Base-by-base conservation (phyloP, 2,113 vertebrate genomes). In the Prochilodus magdalenae region DNA sequence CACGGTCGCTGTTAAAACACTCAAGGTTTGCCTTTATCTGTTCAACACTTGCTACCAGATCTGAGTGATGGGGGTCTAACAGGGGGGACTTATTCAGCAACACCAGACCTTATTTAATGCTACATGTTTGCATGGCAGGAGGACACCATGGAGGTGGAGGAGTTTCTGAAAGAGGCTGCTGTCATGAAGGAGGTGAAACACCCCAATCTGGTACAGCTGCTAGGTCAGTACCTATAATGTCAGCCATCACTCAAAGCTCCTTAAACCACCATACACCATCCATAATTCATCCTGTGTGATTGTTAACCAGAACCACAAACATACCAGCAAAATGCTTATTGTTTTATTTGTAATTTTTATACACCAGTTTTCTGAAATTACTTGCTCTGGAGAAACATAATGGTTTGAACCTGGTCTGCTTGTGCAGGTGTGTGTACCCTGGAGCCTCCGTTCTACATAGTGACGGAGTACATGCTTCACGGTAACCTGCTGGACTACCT, bases 101-200 rank as follows among this genome's bases (percentile, higher is more conserved):
- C n/a, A n/a, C n/a, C n/a, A n/a, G n/a, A 44, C 8, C 8, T 8
- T 44, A 11, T 44, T 10, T 13, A 53, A 70, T 67, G 53, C 72
- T 60, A 77, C 24, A 14, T 80, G 76, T 10, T 80, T 30, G 79
- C 0, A 91, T 55, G 24, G 84, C 87, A 99, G 98, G 98, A 99
- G 89, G 98, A 99, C 86, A 99, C 98, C 62, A 99, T 99, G 98
- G 98, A 99, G 84, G 98, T 99, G 36, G 98, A 99, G 62, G 98
- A 99, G 87, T 99, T 99, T 89, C 89, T 99, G 66, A 99, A 99
- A 92, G 98, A 99, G 91, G 98, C 98, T 57, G 95, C 97, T 30
- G 98, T 99, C 66, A 99, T 99, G 98, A 99, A 99, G 86, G 98
- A 99, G 90, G 98, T 99, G 81, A 99, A 99, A 90, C 98, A 99